Percentiles rank a stretch among this genome's conserved stretches.
Evolutionary conservation across 2,797 vertebrate species (phyloP).

Genomic region (Sebastes itinus): DNA sequence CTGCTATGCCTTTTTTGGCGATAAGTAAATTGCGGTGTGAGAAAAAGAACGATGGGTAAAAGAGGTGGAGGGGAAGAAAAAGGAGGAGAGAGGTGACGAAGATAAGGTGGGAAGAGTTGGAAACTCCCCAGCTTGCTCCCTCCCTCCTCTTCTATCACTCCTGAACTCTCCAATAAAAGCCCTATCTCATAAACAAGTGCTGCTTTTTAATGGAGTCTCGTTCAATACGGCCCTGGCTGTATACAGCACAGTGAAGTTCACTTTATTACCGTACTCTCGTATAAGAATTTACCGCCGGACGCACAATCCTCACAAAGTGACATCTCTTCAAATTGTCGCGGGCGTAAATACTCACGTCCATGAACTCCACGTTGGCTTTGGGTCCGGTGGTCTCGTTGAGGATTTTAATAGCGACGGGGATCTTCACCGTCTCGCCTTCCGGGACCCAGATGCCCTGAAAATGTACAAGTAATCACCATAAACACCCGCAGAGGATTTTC

Average conservation of each 20-base stretch:
- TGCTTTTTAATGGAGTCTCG: conserved; percentile 68
- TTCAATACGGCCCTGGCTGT: conserved; percentile 54
- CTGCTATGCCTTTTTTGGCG: background rate
- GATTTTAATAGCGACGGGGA: conserved; percentile 98
- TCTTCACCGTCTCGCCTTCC: conserved; percentile 97
- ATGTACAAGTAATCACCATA: conserved; percentile 43
- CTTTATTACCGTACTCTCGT: conserved; percentile 61
- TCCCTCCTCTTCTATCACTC: conserved; percentile 14
- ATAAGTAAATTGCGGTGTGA: background rate
- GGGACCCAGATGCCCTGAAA: conserved; percentile 96
- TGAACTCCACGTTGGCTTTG: conserved; percentile 97
- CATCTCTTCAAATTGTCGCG: conserved; percentile 17
- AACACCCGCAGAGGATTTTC: conserved; percentile 26
- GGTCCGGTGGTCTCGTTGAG: conserved; percentile 95
- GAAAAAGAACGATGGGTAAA: conserved; percentile 4
- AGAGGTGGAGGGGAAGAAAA: background rate
- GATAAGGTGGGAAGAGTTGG: background rate
- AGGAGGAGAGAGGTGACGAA: conserved; percentile 10
- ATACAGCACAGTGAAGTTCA: conserved; percentile 7
- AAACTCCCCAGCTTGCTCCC: conserved; percentile 17
- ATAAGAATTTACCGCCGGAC: conserved; percentile 56
- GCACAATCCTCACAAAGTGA: conserved; percentile 46
- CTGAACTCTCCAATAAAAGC: conserved; percentile 60
- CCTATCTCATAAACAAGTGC: conserved; percentile 64
- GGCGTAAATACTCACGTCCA: conserved; percentile 93